Base-by-base conservation (phyloP, 2,888 invertebrate genomes). In the Iphiclides podalirius region DNA sequence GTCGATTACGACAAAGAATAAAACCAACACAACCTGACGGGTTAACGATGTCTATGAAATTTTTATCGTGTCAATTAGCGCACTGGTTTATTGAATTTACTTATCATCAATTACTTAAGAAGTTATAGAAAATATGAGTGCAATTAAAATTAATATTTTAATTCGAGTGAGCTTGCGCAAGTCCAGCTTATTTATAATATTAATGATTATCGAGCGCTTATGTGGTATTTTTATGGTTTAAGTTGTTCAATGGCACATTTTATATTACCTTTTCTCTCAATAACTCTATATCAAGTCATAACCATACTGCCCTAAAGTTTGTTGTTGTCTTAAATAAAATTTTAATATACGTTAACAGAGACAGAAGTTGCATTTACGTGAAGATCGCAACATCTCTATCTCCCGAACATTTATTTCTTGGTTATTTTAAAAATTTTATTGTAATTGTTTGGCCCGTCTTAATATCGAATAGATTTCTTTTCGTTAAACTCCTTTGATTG, bases 111-210 rank as follows among this genome's bases (percentile, higher is more conserved):
- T 37, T 16, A 28, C 28, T 17, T 36, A 17, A 23, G 14, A 41
- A 34, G 9, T 44, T 8, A 16, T 44, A 15, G n/a, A n/a, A n/a
- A 33, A 28, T 36, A n/a, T 23, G 35, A 15, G 6, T 12, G 11
- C 16, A 15, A 36, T 36, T 44, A 44, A 44, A 26, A 35, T 38
- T 46, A 33, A 20, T 33, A 33, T 16, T 37, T 46, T 13, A 46
- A 38, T 20, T 46, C 31, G 17, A 11, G 3, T 20, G 12, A 28
- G 7, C 11, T 46, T 46, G 31, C 46, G 7, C 11, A 46, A 44
- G 8, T 3, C 15, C 26, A n/a, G 2, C 13, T 38, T 38, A n/a
- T 20, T 20, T 20, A 13, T 20, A 17, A 31, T 33, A 16, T 33
- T 28, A 33, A 26, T 38, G 38, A 6, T 33, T 38, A 23, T 46